phyloP scores from a whole-genome alignment of 2,113 vertebrate species.

The Oriolus oriolus region DNA sequence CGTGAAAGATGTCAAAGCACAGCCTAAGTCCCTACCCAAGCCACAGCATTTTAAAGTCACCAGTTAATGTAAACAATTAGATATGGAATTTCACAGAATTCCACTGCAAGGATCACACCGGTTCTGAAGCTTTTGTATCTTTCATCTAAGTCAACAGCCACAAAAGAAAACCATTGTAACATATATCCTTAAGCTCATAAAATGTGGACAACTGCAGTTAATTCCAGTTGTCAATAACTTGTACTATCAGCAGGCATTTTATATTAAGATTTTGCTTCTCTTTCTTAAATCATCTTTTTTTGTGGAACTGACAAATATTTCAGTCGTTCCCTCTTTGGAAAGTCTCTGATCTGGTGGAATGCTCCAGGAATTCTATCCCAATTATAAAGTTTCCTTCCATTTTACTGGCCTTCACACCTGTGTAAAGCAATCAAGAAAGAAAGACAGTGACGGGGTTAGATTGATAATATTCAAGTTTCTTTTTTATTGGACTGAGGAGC shows the following conservation, averaged over 20 bases:
- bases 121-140: not conserved
- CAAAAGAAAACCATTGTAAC: not conserved
- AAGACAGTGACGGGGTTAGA: not conserved
- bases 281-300: not conserved
- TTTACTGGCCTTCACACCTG: not conserved
- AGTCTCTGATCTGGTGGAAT: not conserved
- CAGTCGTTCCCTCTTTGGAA: not conserved
- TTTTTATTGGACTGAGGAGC: not conserved
- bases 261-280: not conserved
- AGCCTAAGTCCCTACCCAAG: not conserved
- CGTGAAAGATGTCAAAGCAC: not conserved
- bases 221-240: not conserved
- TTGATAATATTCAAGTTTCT: not conserved
- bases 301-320: not conserved
- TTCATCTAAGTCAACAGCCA: not conserved
- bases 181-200: not conserved
- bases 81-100: not conserved
- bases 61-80: not conserved
- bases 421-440: conserved; percentile 29
- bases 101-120: not conserved
- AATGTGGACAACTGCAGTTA: not conserved
- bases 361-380: not conserved
- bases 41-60: not conserved
- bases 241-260: not conserved
- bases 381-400: not conserved